Base-by-base conservation (phyloP, 2,113 vertebrate genomes). In the Stegastes partitus region DNA sequence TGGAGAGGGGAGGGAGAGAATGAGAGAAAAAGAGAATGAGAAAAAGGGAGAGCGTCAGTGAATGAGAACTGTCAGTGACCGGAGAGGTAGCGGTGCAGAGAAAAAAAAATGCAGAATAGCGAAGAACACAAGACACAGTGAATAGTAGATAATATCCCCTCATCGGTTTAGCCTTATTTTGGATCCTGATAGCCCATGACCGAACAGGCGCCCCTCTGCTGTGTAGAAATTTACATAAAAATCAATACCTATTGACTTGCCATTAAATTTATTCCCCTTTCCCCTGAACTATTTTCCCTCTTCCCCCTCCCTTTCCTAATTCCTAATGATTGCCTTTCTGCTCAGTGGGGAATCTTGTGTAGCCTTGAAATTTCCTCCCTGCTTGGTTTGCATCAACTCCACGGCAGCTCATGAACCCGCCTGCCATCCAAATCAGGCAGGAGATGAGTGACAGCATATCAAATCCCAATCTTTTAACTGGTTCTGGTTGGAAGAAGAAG, bases 191-290 rank as follows among this genome's bases (percentile, higher is more conserved):
- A 74, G 26, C 58, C 56, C 61, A 39, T 42, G 53, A 86, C 76
- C 0, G 10, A 81, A 54, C 22, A 57, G 53, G 49, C 42, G 1
- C 71, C 56, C 58, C 53, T 74, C 50, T 69, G 80, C 69, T 68
- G 55, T 66, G 58, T 37, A 56, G 74, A 82, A 82, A 91, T 93
- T 80, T 84, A 88, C 87, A 87, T 89, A 59, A 82, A 93, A 91
- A 89, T 90, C 85, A 86, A 90, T 92, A 82, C 25, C 68, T 79
- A 92, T 89, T 85, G 86, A 90, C 83, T 89, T 28, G 42, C 80
- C 82, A 85, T 87, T 89, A 86, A 82, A 92, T 82, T 25, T 74
- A 89, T 86, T 89, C 84, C 81, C 85, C 39, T 74, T 82, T 85
- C 62, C 84, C 82, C 82, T 78, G 62, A 89, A 86, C 79, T 85